phyloP scores from a whole-genome alignment of 1,140 invertebrate genomes.

The Pseudomyrmex dendroicus region DNA sequence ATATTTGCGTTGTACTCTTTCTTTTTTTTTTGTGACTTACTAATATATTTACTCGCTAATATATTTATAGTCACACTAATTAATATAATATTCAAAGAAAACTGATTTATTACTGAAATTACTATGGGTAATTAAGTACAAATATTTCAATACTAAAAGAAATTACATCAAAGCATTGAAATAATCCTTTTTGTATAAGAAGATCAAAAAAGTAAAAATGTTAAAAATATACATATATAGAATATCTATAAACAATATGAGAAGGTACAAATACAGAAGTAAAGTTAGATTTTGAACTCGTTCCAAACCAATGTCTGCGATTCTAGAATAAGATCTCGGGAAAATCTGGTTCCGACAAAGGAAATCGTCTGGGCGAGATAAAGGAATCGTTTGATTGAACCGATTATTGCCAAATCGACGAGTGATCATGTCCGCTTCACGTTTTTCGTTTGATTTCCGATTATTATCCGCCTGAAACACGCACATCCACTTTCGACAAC shows the following conservation, averaged over 20 bases:
- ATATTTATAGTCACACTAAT: too few species aligned
- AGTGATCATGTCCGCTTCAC: conserved; percentile 32
- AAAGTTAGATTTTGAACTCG: conserved; percentile 1
- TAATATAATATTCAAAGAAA: too few species aligned
- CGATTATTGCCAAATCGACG: conserved; percentile 63
- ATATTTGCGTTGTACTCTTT: background rate
- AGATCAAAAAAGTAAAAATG: too few species aligned
- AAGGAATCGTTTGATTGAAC: conserved; percentile 63
- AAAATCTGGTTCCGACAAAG: conserved; percentile 13
- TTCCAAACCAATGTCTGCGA: conserved; percentile 17
- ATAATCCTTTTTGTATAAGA: too few species aligned
- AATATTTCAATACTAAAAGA: too few species aligned
- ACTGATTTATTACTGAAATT: too few species aligned
- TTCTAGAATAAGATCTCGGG: background rate
- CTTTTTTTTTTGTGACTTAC: too few species aligned
- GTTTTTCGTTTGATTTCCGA: conserved; percentile 65
- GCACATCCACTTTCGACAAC: background rate
- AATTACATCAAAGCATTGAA: too few species aligned
- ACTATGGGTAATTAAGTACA: too few species aligned
- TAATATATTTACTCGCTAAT: too few species aligned
- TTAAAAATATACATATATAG: background rate
- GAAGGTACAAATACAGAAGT: background rate
- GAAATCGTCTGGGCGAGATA: conserved; percentile 29
- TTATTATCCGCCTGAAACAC: conserved; percentile 56
- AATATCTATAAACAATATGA: background rate